Evolutionary conservation across 2,113 vertebrate genomes (phyloP).

Genomic region (Beaufortia kweichowensis): DNA sequence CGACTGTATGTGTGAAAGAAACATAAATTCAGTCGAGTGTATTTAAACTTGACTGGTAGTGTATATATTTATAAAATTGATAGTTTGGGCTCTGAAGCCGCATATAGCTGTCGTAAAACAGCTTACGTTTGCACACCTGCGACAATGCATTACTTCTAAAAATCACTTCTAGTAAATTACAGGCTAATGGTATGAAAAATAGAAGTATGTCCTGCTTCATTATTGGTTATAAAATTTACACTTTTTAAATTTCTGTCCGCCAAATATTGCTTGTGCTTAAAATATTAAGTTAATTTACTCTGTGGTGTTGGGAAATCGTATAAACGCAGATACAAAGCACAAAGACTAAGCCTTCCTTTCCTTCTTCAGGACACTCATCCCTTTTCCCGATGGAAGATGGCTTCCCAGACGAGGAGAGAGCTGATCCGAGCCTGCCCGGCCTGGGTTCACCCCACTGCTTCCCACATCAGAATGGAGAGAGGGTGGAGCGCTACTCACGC

Average conservation of each 20-base stretch:
- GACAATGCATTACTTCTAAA: too few relatives aligned
- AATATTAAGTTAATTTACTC: background rate
- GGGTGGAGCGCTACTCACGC: slow-evolving; percentile 95
- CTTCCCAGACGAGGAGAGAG: slow-evolving; percentile 95
- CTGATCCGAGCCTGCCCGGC: slow-evolving; percentile 89
- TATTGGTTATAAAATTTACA: background rate
- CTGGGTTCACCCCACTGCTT: slow-evolving; percentile 96
- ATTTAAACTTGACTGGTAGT: too few relatives aligned
- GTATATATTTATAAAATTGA: too few relatives aligned
- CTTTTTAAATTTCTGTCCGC: background rate
- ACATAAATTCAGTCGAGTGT: too few relatives aligned
- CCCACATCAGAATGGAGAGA: slow-evolving; percentile 96
- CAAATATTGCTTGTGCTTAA: background rate
- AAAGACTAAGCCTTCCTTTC: background rate
- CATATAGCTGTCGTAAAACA: too few relatives aligned
- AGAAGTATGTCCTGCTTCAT: background rate
- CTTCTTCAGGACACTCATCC: slow-evolving; percentile 87
- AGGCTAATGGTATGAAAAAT: background rate
- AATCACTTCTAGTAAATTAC: too few relatives aligned
- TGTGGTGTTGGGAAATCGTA: background rate
- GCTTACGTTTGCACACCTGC: too few relatives aligned
- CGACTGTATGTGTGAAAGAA: too few relatives aligned
- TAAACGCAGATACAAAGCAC: background rate
- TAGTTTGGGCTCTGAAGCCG: too few relatives aligned
- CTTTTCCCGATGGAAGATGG: slow-evolving; percentile 98